Base-by-base conservation (phyloP, 2,113 vertebrate species). In the Ursus arctos region DNA sequence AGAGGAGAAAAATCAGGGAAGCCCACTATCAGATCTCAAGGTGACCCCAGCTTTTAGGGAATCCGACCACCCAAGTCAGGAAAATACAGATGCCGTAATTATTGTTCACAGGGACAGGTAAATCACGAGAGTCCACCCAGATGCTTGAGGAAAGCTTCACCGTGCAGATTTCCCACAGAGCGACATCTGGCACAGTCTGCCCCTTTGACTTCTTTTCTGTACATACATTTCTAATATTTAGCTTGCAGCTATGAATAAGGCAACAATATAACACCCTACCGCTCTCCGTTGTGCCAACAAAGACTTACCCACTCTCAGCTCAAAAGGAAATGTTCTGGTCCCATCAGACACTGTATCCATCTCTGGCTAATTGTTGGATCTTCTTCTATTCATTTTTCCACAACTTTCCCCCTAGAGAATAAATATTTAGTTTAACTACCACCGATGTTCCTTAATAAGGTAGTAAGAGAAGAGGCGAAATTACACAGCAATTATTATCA, bases 91-190 rank as follows among this genome's bases (percentile, higher is more conserved):
- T 1, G 24, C 47, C 26, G 33, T 18, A 87, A 79, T 2, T 21
- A 7, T 22, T 2, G 1, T n/a, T 26, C 51, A 49, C 49, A 31
- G 47, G 36, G 11, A 8, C 49, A 28, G 61, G 36, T 14, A 49
- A 57, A 6, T 33, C 59, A 47, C 4, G 9, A 72, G 11, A 31
- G 47, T 11, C 80, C 63, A 49, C 19, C 71, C 12, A 31, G 16
- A 22, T 40, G 55, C 6, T 49, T 11, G 22, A 12, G 4, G 8
- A 63, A 76, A 28, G 6, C 51, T 7, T 22, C 21, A n/a, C 7
- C 2, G 6, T 63, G 2, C 43, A 7, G 13, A 49, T 47, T 51
- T 7, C 53, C 4, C 7, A 18, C 1, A 14, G 10, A 3, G 2
- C 26, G 14, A 57, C 4, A 31, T 4, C 18, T n/a, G 26, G 16